Evolutionary conservation across 2,797 vertebrate genomes (phyloP), one percentile per base, ranked within the genome.

Genomic region (Spea hammondii): DNA sequence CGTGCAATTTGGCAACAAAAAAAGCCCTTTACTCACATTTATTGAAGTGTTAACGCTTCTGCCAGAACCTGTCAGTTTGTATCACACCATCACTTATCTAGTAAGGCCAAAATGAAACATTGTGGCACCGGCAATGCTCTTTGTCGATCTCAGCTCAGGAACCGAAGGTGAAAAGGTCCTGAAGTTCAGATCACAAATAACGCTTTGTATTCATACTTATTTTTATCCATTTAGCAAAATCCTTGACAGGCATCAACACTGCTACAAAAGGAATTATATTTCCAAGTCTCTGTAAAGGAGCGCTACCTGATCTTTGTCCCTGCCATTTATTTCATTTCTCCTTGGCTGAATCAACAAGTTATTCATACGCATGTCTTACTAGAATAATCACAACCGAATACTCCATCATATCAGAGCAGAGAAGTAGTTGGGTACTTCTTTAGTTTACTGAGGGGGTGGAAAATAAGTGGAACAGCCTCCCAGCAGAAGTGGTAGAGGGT

Each of bases 51-150:
- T 72, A 72, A 65, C 32, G 44, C 45, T 12, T 59, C 69, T 78
- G 69, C 76, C 59, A 72, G 60, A 78, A 57, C 4, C 32, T 72
- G 60, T 72, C 60, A 66, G 51, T 66, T 55, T 66, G 72, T 54
- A 78, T 72, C 62, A 78, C 69, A 44, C 59, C 51, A 65, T 65
- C 48, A 72, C 57, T 65, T 78, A 78, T 78, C 69, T 9, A 57
- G 44, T 11, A 53, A 78, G 70, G n/a, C 76, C 69, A 62, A 65
- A 53, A 65, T 72, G 44, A 72, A 78, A 72, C 76, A 78, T 65
- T 72, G 69, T 50, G 51, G 76, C 76, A 72, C 69, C 57, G 57
- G 62, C 57, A 78, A 71, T 14, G 32, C 68, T 64, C 46, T 65
- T 53, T 71, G 76, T 74, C 54, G 51, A 67, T n/a, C 60, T 70